A percentile compares a stretch with the other conserved stretches of the same genome.
phyloP scores from a whole-genome alignment of 2,797 vertebrate species.

The Nannoperca australis region DNA sequence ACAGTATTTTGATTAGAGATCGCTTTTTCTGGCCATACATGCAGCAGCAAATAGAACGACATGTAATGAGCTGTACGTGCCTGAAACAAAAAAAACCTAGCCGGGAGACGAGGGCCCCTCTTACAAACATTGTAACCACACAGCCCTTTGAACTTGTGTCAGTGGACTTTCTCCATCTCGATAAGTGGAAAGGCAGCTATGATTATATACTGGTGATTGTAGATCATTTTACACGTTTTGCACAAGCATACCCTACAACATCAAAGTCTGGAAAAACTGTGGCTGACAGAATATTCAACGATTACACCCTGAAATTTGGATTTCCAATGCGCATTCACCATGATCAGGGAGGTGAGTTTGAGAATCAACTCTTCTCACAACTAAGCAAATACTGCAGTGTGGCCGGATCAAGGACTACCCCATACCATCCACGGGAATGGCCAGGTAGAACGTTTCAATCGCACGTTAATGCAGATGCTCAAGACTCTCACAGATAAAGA shows the following conservation, averaged over 20 bases:
- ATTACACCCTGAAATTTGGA: too few species aligned
- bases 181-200: neutral
- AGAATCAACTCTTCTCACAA: too few species aligned
- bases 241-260: neutral
- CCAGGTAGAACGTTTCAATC: too few species aligned
- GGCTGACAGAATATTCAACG: too few species aligned
- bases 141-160: conserved; percentile 15
- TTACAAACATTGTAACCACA: neutral
- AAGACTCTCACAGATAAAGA: too few species aligned
- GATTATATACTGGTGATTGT: conserved; percentile 20
- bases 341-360: too few species aligned
- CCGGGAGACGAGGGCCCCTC: neutral
- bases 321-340: too few species aligned
- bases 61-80: conserved; percentile 1
- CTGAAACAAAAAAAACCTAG: conserved; percentile 15
- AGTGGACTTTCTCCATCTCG: conserved; percentile 15
- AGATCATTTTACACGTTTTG: neutral
- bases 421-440: too few species aligned
- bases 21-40: conserved; percentile 6
- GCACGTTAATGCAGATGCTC: too few species aligned
- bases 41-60: conserved; percentile 14
- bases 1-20: neutral
- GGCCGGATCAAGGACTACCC: too few species aligned
- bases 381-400: too few species aligned
- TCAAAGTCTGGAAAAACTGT: neutral